A percentile compares a stretch with the other conserved stretches of the same genome.
Evolutionary conservation across 1,140 invertebrate species (phyloP).

Genomic region (Bombus huntii): DNA sequence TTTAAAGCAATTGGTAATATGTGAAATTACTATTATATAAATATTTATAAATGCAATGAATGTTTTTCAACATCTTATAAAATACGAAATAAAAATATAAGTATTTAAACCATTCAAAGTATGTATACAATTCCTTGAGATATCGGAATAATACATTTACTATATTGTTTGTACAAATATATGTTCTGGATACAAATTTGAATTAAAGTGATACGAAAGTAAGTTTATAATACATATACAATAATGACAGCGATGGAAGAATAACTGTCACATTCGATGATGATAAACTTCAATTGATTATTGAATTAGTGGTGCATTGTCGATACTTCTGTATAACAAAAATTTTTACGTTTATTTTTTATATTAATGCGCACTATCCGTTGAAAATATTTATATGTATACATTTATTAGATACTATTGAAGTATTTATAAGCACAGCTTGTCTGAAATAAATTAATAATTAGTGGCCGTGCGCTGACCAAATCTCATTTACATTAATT

Average conservation of each 20-base stretch:
- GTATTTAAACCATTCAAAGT: neutral
- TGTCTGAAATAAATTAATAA: slow-evolving; percentile 53
- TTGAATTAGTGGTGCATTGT: slow-evolving; percentile 2
- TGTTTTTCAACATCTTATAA: neutral
- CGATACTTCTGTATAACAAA: slow-evolving; percentile 41
- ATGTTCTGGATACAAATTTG: slow-evolving; percentile 56
- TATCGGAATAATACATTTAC: neutral
- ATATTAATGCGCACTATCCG: slow-evolving; percentile 34
- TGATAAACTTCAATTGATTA: slow-evolving; percentile 37
- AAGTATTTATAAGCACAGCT: slow-evolving; percentile 48
- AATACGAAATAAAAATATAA: neutral
- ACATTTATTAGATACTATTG: slow-evolving; percentile 44
- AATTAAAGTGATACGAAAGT: slow-evolving; percentile 36
- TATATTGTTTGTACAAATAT: slow-evolving; percentile 20
- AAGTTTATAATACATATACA: slow-evolving; percentile 47
- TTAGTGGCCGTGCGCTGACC: slow-evolving; percentile 39
- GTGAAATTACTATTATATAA: neutral
- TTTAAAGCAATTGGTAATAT: neutral
- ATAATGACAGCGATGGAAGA: slow-evolving; percentile 22
- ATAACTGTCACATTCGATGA: slow-evolving; percentile 29
- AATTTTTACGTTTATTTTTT: slow-evolving; percentile 28
- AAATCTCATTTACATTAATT: slow-evolving; percentile 47
- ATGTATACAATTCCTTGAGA: neutral
- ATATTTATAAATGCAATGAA: slow-evolving; percentile 18
- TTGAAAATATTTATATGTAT: slow-evolving; percentile 43